Conservation (phyloP, 2,888 invertebrate genomes). For the Elysia crispata region DNA sequence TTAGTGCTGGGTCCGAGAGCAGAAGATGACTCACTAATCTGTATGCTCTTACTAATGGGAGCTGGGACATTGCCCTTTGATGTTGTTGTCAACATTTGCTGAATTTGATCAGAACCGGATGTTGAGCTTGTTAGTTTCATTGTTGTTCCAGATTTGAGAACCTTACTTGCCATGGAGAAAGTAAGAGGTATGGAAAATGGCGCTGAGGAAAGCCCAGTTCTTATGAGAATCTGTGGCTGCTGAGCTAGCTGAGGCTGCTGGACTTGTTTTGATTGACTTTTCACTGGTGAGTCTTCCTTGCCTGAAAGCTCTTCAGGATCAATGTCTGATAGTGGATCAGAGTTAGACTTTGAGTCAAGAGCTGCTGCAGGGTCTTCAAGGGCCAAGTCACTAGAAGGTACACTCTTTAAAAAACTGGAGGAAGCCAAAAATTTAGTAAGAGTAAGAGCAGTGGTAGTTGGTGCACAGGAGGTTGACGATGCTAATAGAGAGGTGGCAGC, state of each 20-base stretch:
- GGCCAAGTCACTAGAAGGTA: no score
- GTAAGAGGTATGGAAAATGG: conserved; percentile 47
- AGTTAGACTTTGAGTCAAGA: background rate
- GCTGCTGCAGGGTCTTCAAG: background rate
- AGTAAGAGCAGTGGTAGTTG: conserved; percentile 33
- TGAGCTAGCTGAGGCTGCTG: background rate
- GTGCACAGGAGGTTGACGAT: conserved; percentile 2
- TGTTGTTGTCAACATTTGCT: conserved; percentile 69
- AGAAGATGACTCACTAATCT: background rate
- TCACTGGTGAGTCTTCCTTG: no score
- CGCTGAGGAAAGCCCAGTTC: conserved; percentile 42
- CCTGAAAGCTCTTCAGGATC: no score
- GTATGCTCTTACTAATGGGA: background rate
- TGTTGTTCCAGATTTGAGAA: conserved; percentile 29
- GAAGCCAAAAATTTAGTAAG: conserved; percentile 39
- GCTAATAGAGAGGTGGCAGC: background rate
- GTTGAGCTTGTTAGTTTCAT: conserved; percentile 27
- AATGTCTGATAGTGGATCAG: background rate
- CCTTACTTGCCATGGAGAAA: conserved; percentile 48
- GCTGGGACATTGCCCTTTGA: background rate
- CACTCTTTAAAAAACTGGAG: background rate
- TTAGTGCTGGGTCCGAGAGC: background rate
- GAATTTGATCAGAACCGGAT: conserved; percentile 62
- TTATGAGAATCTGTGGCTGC: conserved; percentile 42
- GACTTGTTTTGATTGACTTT: no score